Conservation (phyloP, 2,113 vertebrate species). For the Gnathonemus echidnorhynchus region DNA sequence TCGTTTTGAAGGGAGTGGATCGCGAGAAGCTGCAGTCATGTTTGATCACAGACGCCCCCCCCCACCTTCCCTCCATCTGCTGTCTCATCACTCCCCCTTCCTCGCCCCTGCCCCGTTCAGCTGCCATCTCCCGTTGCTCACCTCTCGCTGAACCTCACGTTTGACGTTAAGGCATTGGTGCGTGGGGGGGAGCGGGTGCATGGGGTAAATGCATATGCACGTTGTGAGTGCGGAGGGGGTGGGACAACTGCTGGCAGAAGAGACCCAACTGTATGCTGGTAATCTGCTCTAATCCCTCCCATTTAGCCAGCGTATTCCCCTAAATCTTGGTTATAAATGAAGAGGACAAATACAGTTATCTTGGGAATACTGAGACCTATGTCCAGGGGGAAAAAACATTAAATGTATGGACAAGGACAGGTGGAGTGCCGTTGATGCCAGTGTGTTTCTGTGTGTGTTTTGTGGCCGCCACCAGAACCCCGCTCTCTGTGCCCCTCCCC, state of each 20-base stretch:
- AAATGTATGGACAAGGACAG: background rate
- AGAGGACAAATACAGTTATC: background rate
- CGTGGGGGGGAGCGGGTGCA: background rate
- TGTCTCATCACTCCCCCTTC: background rate
- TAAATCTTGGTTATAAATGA: conserved; percentile 1
- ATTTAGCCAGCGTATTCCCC: background rate
- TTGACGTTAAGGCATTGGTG: background rate
- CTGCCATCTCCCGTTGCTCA: background rate
- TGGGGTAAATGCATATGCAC: background rate
- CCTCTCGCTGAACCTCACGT: background rate
- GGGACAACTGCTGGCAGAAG: background rate
- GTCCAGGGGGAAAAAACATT: background rate
- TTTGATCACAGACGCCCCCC: background rate
- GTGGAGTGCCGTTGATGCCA: background rate
- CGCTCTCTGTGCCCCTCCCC: background rate
- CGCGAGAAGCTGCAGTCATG: background rate
- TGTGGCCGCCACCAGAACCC: background rate
- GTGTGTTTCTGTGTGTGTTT: background rate
- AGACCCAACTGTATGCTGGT: background rate
- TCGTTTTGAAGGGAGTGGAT: background rate
- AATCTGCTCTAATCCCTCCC: conserved; percentile 15
- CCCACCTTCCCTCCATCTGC: background rate
- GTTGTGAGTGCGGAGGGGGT: background rate
- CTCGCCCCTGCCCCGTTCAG: background rate
- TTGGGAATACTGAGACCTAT: background rate